Conservation (phyloP, 1,140 invertebrate species). For the Eueides isabella region DNA sequence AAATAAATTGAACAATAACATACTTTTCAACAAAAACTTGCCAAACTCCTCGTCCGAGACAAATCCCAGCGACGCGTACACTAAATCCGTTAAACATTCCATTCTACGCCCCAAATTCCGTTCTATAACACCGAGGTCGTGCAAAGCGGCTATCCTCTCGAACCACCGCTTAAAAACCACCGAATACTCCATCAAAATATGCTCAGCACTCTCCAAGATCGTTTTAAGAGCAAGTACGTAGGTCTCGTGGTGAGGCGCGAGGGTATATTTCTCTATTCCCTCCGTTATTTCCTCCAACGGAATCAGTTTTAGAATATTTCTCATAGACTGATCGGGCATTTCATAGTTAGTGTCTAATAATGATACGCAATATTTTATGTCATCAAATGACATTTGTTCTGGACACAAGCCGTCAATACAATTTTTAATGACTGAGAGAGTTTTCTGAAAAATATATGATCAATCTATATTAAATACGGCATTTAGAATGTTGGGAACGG, state of each 20-base stretch:
- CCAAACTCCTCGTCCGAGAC: not conserved
- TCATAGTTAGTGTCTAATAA: not conserved
- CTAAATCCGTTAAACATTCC: slow-evolving; percentile 26
- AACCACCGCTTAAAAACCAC: slow-evolving; percentile 7
- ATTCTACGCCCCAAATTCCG: slow-evolving; percentile 14
- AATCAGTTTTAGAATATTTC: not conserved
- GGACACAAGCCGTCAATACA: not conserved
- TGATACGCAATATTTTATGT: not conserved
- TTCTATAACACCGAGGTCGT: not conserved
- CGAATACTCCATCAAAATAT: slow-evolving; percentile 16
- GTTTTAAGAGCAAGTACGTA: not conserved
- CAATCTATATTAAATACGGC: no score
- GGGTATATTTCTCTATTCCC: slow-evolving; percentile 15
- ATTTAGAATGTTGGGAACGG: no score
- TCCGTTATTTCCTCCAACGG: slow-evolving; percentile 15
- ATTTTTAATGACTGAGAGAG: slow-evolving; percentile 9
- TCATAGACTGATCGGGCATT: not conserved
- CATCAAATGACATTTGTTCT: not conserved
- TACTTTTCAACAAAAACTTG: not conserved
- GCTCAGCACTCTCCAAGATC: not conserved
- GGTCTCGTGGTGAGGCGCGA: slow-evolving; percentile 9
- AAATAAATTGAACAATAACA: no score
- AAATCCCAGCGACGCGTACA: slow-evolving; percentile 11
- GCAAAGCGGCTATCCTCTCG: not conserved
- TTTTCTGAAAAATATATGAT: not conserved